Evolutionary conservation across 2,888 invertebrate genomes (phyloP).

Genomic region (Oligia latruncula): DNA sequence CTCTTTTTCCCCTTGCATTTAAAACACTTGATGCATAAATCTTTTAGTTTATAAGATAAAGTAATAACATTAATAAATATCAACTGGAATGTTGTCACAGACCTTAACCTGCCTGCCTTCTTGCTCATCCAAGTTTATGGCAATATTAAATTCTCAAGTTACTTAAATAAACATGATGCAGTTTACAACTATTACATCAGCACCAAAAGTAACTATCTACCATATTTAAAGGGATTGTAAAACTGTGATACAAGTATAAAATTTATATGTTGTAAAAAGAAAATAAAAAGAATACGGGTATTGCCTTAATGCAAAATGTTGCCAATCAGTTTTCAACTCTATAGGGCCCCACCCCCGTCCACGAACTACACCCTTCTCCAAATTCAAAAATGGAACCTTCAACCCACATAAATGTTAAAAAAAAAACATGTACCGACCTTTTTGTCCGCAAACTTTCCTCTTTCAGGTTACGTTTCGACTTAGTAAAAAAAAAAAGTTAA

Average conservation of each 20-base stretch:
- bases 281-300: background rate
- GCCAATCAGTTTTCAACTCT: slow-evolving; percentile 73
- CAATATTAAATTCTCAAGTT: slow-evolving; percentile 38
- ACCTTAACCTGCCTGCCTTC: slow-evolving; percentile 24
- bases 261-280: background rate
- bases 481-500: slow-evolving; percentile 86
- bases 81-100: slow-evolving; percentile 25
- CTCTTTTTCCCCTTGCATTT: background rate
- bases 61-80: slow-evolving; percentile 1
- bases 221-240: background rate
- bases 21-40: slow-evolving; percentile 11
- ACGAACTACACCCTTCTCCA: slow-evolving; percentile 79
- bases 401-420: slow-evolving; percentile 63
- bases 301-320: slow-evolving; percentile 67
- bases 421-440: slow-evolving; percentile 78
- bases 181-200: slow-evolving; percentile 21
- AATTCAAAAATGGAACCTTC: slow-evolving; percentile 78
- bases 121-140: slow-evolving; percentile 36
- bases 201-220: background rate
- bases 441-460: slow-evolving; percentile 88
- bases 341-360: slow-evolving; percentile 71
- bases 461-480: slow-evolving; percentile 86
- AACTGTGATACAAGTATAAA: background rate
- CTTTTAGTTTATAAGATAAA: background rate
- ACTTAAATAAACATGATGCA: slow-evolving; percentile 16